A percentile compares a stretch with the other conserved stretches of the same genome.
These are phyloP conservation scores for Tragelaphus scriptus DNA, from an alignment of 2,113 vertebrate species.

Conservation along the genomic window DNA sequence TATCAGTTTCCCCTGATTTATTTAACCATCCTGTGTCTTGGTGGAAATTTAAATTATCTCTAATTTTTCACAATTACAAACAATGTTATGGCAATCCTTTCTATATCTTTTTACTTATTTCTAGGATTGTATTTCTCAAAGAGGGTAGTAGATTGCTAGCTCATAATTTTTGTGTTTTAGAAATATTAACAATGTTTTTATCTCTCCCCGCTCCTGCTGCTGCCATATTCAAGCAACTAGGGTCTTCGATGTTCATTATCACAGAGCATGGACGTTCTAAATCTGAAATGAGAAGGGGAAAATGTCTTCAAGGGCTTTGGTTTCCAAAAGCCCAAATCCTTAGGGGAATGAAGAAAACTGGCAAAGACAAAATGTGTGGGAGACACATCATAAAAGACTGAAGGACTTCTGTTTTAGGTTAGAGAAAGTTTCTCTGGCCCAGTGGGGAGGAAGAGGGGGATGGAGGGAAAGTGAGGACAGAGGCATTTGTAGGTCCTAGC, in stretches of 20 bases:
- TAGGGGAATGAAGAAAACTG: constrained; percentile 7
- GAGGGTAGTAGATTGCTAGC: neutral
- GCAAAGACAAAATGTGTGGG: neutral
- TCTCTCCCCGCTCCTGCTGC: neutral
- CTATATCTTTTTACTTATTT: neutral
- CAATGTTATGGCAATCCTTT: neutral
- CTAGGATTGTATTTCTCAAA: neutral
- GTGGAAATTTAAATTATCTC: neutral
- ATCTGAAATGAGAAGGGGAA: neutral
- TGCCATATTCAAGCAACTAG: neutral
- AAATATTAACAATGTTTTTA: neutral
- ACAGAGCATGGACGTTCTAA: neutral
- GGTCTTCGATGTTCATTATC: neutral
- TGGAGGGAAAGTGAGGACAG: neutral
- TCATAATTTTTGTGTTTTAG: neutral
- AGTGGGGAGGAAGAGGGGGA: neutral
- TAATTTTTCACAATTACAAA: neutral
- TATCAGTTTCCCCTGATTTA: neutral
- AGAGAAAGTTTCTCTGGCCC: constrained; percentile 26
- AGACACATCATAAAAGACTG: constrained; percentile 13
- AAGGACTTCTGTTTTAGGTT: constrained; percentile 44
- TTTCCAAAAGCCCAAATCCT: neutral
- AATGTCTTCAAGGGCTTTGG: neutral
- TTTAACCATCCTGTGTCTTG: neutral
- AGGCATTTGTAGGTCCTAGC: neutral